Conservation (phyloP, 2,888 invertebrate genomes). For the Cephalotes varians region DNA sequence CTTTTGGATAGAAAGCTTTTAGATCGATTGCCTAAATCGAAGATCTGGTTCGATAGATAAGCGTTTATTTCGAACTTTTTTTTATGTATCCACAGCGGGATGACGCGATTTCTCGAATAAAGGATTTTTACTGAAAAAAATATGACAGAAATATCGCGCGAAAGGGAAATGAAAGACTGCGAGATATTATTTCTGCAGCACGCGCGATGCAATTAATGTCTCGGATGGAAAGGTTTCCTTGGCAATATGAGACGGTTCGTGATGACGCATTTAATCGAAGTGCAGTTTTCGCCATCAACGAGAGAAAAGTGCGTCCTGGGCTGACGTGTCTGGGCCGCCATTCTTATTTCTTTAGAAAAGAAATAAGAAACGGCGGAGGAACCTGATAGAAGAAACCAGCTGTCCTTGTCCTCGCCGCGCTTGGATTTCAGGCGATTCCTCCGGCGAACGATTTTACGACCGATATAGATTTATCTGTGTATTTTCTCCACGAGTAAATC, state of each 20-base stretch:
- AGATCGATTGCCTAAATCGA: neutral
- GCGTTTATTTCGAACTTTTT: neutral
- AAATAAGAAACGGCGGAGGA: slow-evolving; percentile 9
- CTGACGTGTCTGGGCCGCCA: neutral
- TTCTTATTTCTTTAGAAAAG: slow-evolving; percentile 12
- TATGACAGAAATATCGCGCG: neutral
- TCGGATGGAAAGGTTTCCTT: neutral
- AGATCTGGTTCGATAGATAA: neutral
- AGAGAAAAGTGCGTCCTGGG: slow-evolving; percentile 45
- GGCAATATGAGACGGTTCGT: neutral
- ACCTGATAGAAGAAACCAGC: slow-evolving; percentile 46
- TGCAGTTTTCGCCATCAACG: neutral
- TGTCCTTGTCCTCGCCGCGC: slow-evolving; percentile 58
- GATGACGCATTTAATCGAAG: slow-evolving; percentile 20
- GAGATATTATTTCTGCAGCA: neutral
- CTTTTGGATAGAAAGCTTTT: slow-evolving; percentile 6
- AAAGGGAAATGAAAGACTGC: neutral
- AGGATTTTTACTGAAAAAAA: neutral
- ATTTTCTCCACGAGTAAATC: slow-evolving; percentile 3
- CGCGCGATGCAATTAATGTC: slow-evolving; percentile 17
- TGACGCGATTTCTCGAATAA: neutral
- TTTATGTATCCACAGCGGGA: too few relatives aligned
- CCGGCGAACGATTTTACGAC: neutral
- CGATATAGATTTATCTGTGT: neutral
- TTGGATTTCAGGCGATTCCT: slow-evolving; percentile 43